Conservation (phyloP, 2,888 invertebrate species). For the Helobdella robusta region DNA sequence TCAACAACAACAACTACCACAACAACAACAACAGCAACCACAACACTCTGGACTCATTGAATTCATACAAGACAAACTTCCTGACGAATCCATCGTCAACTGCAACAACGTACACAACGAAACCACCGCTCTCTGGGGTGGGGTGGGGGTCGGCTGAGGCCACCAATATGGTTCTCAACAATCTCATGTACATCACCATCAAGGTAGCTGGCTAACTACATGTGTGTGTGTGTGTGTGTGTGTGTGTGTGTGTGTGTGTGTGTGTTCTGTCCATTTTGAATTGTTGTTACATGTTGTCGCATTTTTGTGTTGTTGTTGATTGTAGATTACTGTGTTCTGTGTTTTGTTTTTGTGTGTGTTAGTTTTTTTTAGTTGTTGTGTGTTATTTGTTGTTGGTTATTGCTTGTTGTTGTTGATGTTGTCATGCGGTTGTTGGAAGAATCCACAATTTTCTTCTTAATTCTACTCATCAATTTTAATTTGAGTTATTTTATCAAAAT, state of each 20-base stretch:
- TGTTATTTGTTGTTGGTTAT: no score
- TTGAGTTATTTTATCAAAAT: background rate
- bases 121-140: conserved; percentile 64
- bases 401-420: no score
- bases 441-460: background rate
- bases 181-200: conserved; percentile 92
- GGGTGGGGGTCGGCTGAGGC: conserved; percentile 94
- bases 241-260: no score
- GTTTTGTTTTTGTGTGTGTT: no score
- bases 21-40: conserved; percentile 31
- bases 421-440: no score
- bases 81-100: conserved; percentile 40
- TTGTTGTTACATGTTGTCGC: no score
- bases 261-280: no score
- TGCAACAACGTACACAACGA: conserved; percentile 21
- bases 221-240: no score
- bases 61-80: conserved; percentile 48
- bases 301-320: no score
- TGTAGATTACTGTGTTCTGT: no score
- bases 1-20: conserved; percentile 44
- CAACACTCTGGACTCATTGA: background rate
- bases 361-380: no score
- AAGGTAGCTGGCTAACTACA: no score
- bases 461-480: background rate
- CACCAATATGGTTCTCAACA: conserved; percentile 98